phyloP scores from a whole-genome alignment of 2,888 invertebrate species.

The Icerya purchasi region DNA sequence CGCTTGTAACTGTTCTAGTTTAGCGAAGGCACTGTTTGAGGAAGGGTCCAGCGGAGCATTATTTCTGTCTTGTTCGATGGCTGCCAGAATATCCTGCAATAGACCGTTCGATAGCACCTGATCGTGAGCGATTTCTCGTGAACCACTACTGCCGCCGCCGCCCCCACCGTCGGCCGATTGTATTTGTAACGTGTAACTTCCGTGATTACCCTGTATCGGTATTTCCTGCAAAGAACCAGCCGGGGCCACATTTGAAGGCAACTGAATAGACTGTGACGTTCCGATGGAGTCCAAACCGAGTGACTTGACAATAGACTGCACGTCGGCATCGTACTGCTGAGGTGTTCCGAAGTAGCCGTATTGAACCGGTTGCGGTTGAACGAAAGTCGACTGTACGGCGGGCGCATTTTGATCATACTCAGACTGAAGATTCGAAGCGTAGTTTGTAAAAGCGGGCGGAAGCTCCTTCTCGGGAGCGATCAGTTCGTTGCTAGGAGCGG shows the following conservation, averaged over 20 bases:
- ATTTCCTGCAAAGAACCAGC: conserved; percentile 5
- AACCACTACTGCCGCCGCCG: conserved; percentile 22
- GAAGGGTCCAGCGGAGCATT: neutral
- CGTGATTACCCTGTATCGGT: conserved; percentile 31
- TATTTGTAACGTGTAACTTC: conserved; percentile 52
- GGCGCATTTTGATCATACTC: too few species aligned
- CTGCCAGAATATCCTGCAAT: conserved; percentile 56
- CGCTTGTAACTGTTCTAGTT: conserved; percentile 5
- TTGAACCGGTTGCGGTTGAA: too few species aligned
- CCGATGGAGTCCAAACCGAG: conserved; percentile 19
- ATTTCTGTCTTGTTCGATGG: conserved; percentile 41
- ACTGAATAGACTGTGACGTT: conserved; percentile 19
- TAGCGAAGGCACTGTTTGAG: neutral
- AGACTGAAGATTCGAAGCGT: too few species aligned
- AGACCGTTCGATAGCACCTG: conserved; percentile 57
- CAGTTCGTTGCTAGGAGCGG: neutral
- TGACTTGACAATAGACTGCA: conserved; percentile 17
- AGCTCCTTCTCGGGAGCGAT: neutral
- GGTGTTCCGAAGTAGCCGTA: too few species aligned
- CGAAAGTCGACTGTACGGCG: too few species aligned
- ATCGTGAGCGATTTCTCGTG: conserved; percentile 37
- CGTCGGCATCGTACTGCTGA: conserved; percentile 12
- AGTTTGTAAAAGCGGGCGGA: too few species aligned
- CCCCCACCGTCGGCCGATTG: conserved; percentile 47
- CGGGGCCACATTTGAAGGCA: conserved; percentile 4